Conservation (phyloP, 1,140 invertebrate species). For the Anastatus disparis region DNA sequence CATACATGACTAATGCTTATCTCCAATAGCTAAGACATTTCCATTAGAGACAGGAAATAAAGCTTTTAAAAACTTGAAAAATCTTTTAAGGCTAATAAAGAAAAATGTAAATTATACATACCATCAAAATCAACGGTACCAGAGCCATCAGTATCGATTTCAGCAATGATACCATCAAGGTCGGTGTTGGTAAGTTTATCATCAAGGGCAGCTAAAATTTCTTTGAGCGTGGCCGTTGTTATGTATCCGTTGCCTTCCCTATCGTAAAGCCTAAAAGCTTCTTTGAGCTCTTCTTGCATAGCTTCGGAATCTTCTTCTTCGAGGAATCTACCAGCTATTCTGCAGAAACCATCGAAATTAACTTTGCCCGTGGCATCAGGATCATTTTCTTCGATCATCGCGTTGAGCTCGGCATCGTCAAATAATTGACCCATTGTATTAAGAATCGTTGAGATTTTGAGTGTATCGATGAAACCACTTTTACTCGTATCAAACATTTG, state of each 20-base stretch:
- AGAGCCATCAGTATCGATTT: conserved; percentile 94
- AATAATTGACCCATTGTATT: conserved; percentile 94
- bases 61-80: too few relatives aligned
- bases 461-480: conserved; percentile 87
- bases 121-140: conserved; percentile 92
- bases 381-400: conserved; percentile 86
- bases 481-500: conserved; percentile 95
- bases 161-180: conserved; percentile 90
- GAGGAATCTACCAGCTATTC: conserved; percentile 88
- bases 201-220: conserved; percentile 90
- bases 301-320: conserved; percentile 92
- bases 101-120: conserved; percentile 58
- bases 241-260: conserved; percentile 92
- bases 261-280: conserved; percentile 88
- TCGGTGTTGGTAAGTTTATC: conserved; percentile 87
- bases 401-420: conserved; percentile 86
- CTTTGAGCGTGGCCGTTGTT: conserved; percentile 88
- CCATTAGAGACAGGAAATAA: background rate
- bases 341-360: conserved; percentile 93
- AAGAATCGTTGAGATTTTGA: conserved; percentile 90
- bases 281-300: conserved; percentile 93
- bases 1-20: conserved; percentile 9
- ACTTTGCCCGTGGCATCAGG: conserved; percentile 87
- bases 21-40: background rate
- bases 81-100: too few relatives aligned